A percentile compares a stretch with the other conserved stretches of the same genome.
These are phyloP conservation scores for Portunus trituberculatus DNA, from an alignment of 1,140 invertebrate genomes.

Conservation along the genomic window DNA sequence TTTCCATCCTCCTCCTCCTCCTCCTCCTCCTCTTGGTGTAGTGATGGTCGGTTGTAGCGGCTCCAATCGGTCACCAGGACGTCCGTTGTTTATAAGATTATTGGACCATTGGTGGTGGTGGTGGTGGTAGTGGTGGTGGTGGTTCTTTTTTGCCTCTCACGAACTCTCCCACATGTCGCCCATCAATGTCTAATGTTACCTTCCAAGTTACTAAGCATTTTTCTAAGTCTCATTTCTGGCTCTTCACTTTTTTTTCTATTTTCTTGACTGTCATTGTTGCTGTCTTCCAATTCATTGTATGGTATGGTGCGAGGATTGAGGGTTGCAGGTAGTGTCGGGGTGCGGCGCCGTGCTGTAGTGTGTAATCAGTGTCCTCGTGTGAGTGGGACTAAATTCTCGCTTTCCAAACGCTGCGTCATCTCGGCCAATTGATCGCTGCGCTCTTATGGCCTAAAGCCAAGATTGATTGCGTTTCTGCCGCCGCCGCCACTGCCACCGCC, in stretches of 20 bases:
- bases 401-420: constrained; percentile 12
- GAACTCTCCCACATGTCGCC: too few species aligned
- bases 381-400: background rate
- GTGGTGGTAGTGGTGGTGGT: too few species aligned
- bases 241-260: background rate
- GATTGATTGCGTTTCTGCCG: constrained; percentile 18
- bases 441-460: constrained; percentile 8
- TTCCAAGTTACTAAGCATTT: too few species aligned
- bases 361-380: background rate
- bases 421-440: background rate
- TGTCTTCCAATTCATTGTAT: background rate
- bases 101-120: too few species aligned
- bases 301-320: background rate
- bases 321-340: background rate
- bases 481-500: background rate
- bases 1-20: background rate
- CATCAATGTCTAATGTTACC: too few species aligned
- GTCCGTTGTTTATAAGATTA: too few species aligned
- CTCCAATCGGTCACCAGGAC: too few species aligned
- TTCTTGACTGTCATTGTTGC: background rate
- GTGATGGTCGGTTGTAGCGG: too few species aligned
- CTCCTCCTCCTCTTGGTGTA: too few species aligned
- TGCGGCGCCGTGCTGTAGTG: background rate
- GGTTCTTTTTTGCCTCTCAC: too few species aligned
- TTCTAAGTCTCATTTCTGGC: too few species aligned